Evolutionary conservation across 2,888 invertebrate genomes (phyloP).

Genomic region (Serripes groenlandicus): DNA sequence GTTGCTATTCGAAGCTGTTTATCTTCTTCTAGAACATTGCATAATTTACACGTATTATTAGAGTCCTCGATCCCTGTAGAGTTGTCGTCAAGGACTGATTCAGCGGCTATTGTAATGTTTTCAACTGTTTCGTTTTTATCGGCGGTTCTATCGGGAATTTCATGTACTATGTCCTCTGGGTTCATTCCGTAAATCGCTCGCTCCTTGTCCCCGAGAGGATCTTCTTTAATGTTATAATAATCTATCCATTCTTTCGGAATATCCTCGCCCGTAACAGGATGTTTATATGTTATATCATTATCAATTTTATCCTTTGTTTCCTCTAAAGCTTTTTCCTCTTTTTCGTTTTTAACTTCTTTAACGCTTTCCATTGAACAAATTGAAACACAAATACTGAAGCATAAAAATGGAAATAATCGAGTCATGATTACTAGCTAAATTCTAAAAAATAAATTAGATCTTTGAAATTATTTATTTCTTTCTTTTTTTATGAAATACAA

Average conservation of each 20-base stretch:
- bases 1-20: constrained; percentile 61
- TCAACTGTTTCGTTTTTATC: not conserved
- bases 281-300: not conserved
- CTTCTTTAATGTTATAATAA: constrained; percentile 44
- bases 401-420: constrained; percentile 38
- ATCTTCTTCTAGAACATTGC: constrained; percentile 67
- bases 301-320: not conserved
- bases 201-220: constrained; percentile 38
- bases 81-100: constrained; percentile 3
- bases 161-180: not conserved
- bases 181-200: constrained; percentile 15
- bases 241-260: constrained; percentile 60
- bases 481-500: too few species aligned
- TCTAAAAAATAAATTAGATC: not conserved
- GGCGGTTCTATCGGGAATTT: constrained; percentile 1
- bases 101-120: not conserved
- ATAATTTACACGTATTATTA: constrained; percentile 50
- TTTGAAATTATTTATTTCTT: too few species aligned
- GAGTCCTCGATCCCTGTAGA: not conserved
- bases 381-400: constrained; percentile 48
- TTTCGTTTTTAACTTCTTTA: constrained; percentile 12
- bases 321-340: not conserved
- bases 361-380: constrained; percentile 49
- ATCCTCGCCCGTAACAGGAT: constrained; percentile 38
- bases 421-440: constrained; percentile 15